Base-by-base conservation (phyloP, 2,113 vertebrate genomes). In the Alethe diademata region DNA sequence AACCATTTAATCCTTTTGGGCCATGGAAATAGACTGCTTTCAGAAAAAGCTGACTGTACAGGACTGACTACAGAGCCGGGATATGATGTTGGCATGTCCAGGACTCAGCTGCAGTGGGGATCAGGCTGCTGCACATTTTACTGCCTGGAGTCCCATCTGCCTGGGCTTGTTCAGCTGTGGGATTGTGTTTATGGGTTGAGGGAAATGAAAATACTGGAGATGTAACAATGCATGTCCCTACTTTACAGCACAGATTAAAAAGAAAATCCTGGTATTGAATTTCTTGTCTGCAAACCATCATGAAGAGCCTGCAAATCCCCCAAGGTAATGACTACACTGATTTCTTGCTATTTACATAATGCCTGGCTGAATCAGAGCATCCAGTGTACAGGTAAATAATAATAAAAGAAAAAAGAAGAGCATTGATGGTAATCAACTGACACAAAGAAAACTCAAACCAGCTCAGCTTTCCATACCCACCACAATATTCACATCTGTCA, bases 1-100 rank as follows among this genome's bases (percentile, higher is more conserved):
- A 95, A 86, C 76, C 88, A 74, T 86, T 90, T 84, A 92, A 94
- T 92, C 91, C 72, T 78, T 92, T 86, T 62, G 73, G 86, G 67
- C 56, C 82, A 50, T 28, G 75, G 82, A 80, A 93, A 88, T 25
- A 15, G 28, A 51, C 24, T 78, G 71, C 88, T 91, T 93, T 92
- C 83, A 86, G 73, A 86, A 93, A 88, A 56, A 74, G 83, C 89
- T 97, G 91, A 95, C 67, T 47, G 40, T 1, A 56, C 56, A 4
- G 42, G 67, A 62, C 51, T 62, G 64, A 53, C 35, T 33, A 26
- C 38, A 91, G 84, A 80, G 67, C 31, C 86, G 86, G 75, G 62
- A 35, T 51, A 65, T 23, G 74, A 45, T 45, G 36, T 33, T 73
- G 57, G 58, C 47, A 66, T 2, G 1, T 7, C 79, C 83, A 53